Evolutionary conservation across 2,888 invertebrate species (phyloP).

Genomic region (Ophioninae sp.): DNA sequence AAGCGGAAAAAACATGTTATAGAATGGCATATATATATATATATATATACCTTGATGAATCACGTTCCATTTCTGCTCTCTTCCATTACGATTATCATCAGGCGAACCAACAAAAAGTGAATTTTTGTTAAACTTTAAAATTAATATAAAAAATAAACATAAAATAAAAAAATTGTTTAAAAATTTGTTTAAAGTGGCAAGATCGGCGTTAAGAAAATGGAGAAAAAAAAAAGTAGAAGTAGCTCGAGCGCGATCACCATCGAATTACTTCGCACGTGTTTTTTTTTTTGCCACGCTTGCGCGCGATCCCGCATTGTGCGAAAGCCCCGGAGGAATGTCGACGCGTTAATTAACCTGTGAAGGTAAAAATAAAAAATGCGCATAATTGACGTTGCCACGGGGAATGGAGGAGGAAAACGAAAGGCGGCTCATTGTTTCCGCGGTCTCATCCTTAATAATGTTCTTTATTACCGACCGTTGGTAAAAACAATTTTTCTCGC

Average conservation of each 20-base stretch:
- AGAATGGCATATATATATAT: background rate
- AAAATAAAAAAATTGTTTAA: no score
- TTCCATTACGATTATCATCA: background rate
- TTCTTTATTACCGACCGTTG: constrained; percentile 23
- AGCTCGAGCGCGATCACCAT: constrained; percentile 31
- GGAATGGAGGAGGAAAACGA: constrained; percentile 23
- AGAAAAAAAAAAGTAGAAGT: background rate
- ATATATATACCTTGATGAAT: constrained; percentile 25
- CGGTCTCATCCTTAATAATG: constrained; percentile 25
- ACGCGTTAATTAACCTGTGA: constrained; percentile 44
- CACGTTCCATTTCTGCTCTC: background rate
- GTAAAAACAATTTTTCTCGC: constrained; percentile 5
- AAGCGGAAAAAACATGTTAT: background rate
- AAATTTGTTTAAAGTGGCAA: background rate
- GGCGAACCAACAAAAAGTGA: background rate
- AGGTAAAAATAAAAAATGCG: constrained; percentile 28
- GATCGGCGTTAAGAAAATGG: background rate
- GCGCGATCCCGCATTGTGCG: constrained; percentile 36
- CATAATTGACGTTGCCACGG: constrained; percentile 40
- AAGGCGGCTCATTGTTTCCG: constrained; percentile 10
- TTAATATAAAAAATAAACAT: background rate
- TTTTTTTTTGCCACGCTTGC: constrained; percentile 19
- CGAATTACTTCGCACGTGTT: constrained; percentile 27
- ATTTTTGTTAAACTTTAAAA: background rate
- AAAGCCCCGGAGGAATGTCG: constrained; percentile 57